phyloP scores from a whole-genome alignment of 2,113 vertebrate species.

The Leptobrachium leishanense region DNA sequence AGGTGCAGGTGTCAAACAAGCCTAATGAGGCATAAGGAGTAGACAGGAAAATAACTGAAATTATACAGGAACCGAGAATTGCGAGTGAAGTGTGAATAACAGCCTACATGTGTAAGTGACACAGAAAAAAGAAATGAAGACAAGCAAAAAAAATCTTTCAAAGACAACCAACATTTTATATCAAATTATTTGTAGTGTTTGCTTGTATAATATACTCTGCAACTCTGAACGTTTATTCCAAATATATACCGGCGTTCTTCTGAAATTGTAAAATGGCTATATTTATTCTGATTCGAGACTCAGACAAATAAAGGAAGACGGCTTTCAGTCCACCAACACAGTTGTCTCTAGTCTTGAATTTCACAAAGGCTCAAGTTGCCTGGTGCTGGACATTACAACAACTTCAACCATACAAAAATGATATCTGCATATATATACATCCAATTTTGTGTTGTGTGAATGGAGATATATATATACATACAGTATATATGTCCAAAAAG shows the following conservation, averaged over 20 bases:
- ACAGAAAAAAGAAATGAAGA: slow-evolving; percentile 55
- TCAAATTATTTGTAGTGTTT: slow-evolving; percentile 6
- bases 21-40: slow-evolving; percentile 70
- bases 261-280: not conserved
- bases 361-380: too few relatives aligned
- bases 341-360: too few relatives aligned
- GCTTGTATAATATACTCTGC: not conserved
- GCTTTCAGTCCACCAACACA: not conserved
- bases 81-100: slow-evolving; percentile 69
- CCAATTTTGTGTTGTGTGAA: too few relatives aligned
- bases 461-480: too few relatives aligned
- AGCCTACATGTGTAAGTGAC: slow-evolving; percentile 62
- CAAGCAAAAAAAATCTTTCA: not conserved
- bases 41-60: slow-evolving; percentile 69
- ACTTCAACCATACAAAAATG: too few relatives aligned
- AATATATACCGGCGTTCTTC: not conserved
- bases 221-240: not conserved
- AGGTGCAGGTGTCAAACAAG: slow-evolving; percentile 71
- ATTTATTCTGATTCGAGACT: not conserved
- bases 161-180: not conserved
- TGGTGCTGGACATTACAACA: too few relatives aligned
- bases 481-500: too few relatives aligned
- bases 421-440: too few relatives aligned
- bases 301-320: not conserved
- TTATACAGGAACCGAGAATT: slow-evolving; percentile 62